Evolutionary conservation across 2,113 vertebrate species (phyloP).

Genomic region (Alaudala cheleensis): DNA sequence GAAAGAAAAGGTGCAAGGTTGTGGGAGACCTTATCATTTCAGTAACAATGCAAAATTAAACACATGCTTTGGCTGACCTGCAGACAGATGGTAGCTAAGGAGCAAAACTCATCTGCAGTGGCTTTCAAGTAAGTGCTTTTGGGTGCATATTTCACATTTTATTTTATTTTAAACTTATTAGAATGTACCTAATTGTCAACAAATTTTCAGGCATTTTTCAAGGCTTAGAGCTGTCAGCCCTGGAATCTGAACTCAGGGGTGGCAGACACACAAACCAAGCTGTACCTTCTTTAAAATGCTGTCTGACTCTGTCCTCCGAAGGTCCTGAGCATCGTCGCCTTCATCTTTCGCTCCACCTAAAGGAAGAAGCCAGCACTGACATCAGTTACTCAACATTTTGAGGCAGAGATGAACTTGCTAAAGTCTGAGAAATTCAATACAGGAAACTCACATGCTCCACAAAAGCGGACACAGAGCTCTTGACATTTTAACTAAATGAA

Average conservation of each 20-base stretch:
- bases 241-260: neutral
- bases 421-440: constrained; percentile 3
- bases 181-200: neutral
- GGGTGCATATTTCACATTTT: neutral
- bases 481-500: neutral
- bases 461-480: neutral
- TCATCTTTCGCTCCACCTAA: constrained; percentile 90
- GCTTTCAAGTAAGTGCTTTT: neutral
- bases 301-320: constrained; percentile 94
- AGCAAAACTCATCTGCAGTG: neutral
- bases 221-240: neutral
- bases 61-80: constrained; percentile 3
- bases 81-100: constrained; percentile 33
- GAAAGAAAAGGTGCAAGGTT: neutral
- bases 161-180: neutral
- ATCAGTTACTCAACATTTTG: neutral
- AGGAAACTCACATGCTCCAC: neutral
- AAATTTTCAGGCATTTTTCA: neutral
- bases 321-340: constrained; percentile 84
- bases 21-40: neutral
- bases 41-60: neutral
- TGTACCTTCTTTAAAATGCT: constrained; percentile 93
- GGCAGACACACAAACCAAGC: neutral
- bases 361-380: neutral
- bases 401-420: neutral